Base-by-base conservation (phyloP, 2,797 vertebrate species). In the Sebastes diaconus region DNA sequence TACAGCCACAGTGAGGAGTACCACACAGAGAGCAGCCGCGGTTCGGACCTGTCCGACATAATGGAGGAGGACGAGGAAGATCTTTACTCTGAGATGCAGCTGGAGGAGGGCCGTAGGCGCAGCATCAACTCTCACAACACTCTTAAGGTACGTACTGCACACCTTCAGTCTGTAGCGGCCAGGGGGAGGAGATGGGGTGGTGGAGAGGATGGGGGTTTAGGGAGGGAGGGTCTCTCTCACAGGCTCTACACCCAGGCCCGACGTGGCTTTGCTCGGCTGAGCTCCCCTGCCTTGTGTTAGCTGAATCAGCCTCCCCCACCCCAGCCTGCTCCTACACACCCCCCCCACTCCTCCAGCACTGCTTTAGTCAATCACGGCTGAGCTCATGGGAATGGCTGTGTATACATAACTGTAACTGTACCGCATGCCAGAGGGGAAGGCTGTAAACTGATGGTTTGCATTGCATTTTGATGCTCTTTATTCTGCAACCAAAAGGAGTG, bases 31-130 rank as follows among this genome's bases (percentile, higher is more conserved):
- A 99, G 98, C 94, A 99, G 99, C 93, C 95, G 98, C 1, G 98
- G 99, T 0, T 99, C 99, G 0, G 99, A 99, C 93, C 93, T 99
- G 70, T 99, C 99, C 0, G 99, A 99, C 95, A 99, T 99, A 61
- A 96, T 99, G 97, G 99, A 99, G 93, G 99, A 99, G 87, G 99
- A 99, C 1, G 99, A 99, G 95, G 99, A 99, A 66, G 99, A 99
- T 73, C 96, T 99, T 1, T 99, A 97, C 94, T 98, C 97, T 0
- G 99, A 99, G 94, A 99, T 99, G 97, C 98, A 99, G 83, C 94
- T 98, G 93, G 99, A 99, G 89, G 99, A 98, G 0, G 97, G 97
- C 8, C 97, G 97, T 34, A 92, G 98, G 55, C 95, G 98, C 83
- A 98, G 98, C 24, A 94, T 97, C 87, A 97, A 96, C 57, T 97